Base-by-base conservation (phyloP, 2,797 vertebrate species). In the Neoniphon sammara region DNA sequence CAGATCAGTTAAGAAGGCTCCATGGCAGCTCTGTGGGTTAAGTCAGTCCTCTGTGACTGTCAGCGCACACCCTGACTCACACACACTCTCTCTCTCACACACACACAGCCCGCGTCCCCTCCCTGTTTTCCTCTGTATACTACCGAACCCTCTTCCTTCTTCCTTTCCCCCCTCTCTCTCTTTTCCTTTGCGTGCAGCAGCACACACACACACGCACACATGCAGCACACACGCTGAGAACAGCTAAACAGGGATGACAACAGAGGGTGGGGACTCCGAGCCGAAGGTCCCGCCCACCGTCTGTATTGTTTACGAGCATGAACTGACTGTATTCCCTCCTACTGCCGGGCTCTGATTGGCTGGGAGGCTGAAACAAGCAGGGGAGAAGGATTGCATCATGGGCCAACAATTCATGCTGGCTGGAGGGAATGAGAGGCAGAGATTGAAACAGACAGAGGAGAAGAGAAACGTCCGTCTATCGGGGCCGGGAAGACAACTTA, bases 361-460 rank as follows among this genome's bases (percentile, higher is more conserved):
- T 75, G 71, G 52, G 73, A 49, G 77, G 69, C 55, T 56, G 82
- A 63, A 81, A 80, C 83, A 69, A 73, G 82, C 75, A 46, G 57
- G 56, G 71, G 89, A 65, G 77, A 85, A 71, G 59, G 89, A 90
- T 93, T 94, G 92, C 90, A 67, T 94, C 93, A 94, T 77, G 73
- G 89, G 68, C 74, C 75, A 94, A 88, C 84, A 86, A 94, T 94
- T 86, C 77, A 72, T 71, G 78, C 71, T 77, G 88, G 85, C 74
- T 71, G 55, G 62, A 82, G 83, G 74, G 70, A 78, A 81, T 47
- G 36, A 86, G 81, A 66, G 64, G 70, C 18, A 34, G 70, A 71
- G 81, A 81, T 56, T 69, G 69, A 74, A 80, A 56, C 17, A 55
- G 57, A 75, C 56, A 61, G 69, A 65, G 70, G 65, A n/a, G 67